Percentiles rank a stretch among this genome's conserved stretches.
Evolutionary conservation across 2,113 vertebrate genomes (phyloP).

Genomic region (Apodemus speciosus): DNA sequence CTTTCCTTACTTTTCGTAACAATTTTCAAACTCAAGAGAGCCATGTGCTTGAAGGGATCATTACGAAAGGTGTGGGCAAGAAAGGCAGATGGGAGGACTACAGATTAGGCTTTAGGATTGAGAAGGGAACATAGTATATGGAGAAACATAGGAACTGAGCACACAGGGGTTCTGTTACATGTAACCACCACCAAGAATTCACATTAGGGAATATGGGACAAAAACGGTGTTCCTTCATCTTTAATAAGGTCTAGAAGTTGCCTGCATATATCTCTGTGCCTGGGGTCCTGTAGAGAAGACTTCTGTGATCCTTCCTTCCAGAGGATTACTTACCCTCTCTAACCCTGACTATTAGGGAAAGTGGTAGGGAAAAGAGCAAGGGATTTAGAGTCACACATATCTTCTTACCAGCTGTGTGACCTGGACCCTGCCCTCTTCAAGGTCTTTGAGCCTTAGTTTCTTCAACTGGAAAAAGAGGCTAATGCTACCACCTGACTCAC

Average conservation of each 20-base stretch:
- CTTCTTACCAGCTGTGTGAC: conserved; percentile 68
- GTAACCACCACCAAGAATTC: neutral
- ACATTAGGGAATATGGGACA: neutral
- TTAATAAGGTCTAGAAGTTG: neutral
- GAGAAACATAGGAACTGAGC: neutral
- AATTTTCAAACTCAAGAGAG: neutral
- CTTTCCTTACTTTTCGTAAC: neutral
- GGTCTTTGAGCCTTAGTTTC: conserved; percentile 64
- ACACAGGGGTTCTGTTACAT: neutral
- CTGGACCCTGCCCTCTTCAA: neutral
- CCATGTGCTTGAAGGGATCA: neutral
- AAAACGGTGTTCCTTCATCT: neutral
- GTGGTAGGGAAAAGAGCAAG: neutral
- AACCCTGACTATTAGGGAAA: neutral
- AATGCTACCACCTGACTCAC: conserved; percentile 53
- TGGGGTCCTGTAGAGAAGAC: too few relatives aligned
- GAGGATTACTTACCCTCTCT: neutral
- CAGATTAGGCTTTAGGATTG: neutral
- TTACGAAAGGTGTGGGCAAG: neutral
- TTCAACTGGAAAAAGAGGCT: conserved; percentile 72
- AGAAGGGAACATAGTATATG: neutral
- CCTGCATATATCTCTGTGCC: neutral
- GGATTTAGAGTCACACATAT: conserved; percentile 70
- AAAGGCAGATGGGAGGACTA: neutral
- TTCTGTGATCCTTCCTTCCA: neutral